Percentiles rank a stretch among this genome's conserved stretches.
These are phyloP conservation scores for Diceros bicornis DNA, from an alignment of 2,797 vertebrate species.

Conservation along the genomic window DNA sequence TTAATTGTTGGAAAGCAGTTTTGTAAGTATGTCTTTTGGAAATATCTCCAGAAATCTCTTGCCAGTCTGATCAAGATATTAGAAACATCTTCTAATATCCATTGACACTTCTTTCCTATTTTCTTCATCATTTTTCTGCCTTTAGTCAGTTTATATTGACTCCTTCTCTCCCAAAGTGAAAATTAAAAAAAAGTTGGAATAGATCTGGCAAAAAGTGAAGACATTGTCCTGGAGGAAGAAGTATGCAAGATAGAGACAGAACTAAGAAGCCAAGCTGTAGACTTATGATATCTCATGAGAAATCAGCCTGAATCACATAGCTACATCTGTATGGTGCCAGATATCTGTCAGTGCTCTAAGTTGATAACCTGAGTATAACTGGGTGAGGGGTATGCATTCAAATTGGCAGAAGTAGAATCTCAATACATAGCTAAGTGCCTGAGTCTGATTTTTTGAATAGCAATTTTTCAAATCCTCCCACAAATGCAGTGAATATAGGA, in stretches of 20 bases:
- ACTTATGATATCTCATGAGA: not conserved
- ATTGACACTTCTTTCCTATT: not conserved
- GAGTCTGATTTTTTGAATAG: conserved; percentile 28
- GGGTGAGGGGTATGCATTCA: not conserved
- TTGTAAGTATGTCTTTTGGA: not conserved
- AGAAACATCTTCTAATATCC: not conserved
- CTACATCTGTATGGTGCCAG: not conserved
- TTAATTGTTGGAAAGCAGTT: not conserved
- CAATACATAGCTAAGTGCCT: not conserved
- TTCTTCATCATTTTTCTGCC: not conserved
- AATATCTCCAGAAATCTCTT: not conserved
- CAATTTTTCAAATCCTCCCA: not conserved
- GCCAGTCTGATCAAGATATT: not conserved
- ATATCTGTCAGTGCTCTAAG: not conserved
- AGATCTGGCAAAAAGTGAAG: not conserved
- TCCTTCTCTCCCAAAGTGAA: not conserved
- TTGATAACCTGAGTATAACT: not conserved
- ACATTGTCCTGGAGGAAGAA: not conserved
- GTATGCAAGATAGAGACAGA: not conserved
- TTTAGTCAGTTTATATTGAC: not conserved
- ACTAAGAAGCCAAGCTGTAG: not conserved
- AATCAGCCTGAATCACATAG: not conserved
- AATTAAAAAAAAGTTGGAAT: not conserved
- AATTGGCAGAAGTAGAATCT: conserved; percentile 10
- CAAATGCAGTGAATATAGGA: not conserved